Evolutionary conservation across 2,888 invertebrate genomes (phyloP), one percentile per base, ranked within the genome.

Genomic region (Arctia plantaginis): DNA sequence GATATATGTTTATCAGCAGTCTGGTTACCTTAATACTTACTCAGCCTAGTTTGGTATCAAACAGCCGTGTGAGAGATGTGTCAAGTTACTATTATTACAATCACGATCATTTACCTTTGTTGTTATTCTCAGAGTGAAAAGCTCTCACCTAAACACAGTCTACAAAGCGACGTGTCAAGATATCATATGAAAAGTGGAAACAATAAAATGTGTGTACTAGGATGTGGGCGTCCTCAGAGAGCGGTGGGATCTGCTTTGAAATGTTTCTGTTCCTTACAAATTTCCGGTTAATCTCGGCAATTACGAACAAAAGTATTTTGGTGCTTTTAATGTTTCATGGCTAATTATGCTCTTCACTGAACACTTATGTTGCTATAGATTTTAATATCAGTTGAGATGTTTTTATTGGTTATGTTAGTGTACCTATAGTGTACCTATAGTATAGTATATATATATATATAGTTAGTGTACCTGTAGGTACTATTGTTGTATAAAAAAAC

Each of bases 231-330:
- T 64, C 70, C 30, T 64, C 47, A 71, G 51, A 51, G 51, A 33
- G 59, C 69, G 59, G 64, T n/a, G 64, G 64, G 64, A 41, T 71
- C 10, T 41, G 64, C 70, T 64, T 64, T 64, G 70, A 71, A 71
- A 71, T 71, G 44, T 47, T 30, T 64, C 64, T 44, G 41, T 33
- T 30, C 30, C 70, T 71, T 20, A 71, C 59, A 3, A 71, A 33
- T 64, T 13, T 33, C 64, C 64, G 70, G 64, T 47, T 62, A 64
- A 44, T 64, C 15, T 30, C 33, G 30, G 64, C 30, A 41, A 41
- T 65, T 33, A 44, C 30, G 30, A 30, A 62, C 18, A 30, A 27
- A 44, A 8, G 30, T 44, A 30, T 20, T 67, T 30, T 44, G 44
- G n/a, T 67, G 4, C n/a, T 27, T 66, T 44, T 27, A 27, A 23